These are phyloP conservation scores for Hormiphora californensis DNA, from an alignment of 37 sponge, comb jelly and placozoan species.

Conservation along the genomic window DNA sequence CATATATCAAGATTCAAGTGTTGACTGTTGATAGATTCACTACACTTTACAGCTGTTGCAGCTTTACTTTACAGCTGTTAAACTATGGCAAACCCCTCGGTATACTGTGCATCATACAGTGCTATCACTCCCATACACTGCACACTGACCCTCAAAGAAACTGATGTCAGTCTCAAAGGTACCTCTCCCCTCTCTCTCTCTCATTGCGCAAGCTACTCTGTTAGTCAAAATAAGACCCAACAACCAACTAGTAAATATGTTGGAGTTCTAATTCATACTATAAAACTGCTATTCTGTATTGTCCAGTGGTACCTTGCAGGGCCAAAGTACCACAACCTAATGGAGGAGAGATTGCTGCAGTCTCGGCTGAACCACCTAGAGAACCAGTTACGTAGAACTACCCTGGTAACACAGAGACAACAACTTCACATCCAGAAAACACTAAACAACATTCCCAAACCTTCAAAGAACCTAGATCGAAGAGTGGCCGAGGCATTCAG, in stretches of 20 bases:
- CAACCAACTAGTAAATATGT: too few relatives aligned
- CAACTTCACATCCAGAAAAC: conserved; percentile 52
- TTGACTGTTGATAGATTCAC: too few relatives aligned
- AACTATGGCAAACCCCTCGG: conserved; percentile 1
- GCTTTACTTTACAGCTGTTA: not conserved
- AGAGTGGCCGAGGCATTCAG: conserved; percentile 37
- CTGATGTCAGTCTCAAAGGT: conserved; percentile 46
- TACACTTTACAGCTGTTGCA: not conserved
- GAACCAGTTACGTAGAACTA: conserved; percentile 46
- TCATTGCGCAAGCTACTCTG: too few relatives aligned
- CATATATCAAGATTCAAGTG: too few relatives aligned
- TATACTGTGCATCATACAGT: conserved; percentile 15
- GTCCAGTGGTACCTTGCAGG: too few relatives aligned
- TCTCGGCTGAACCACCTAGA: conserved; percentile 51
- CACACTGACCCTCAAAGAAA: conserved; percentile 30
- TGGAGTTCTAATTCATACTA: too few relatives aligned
- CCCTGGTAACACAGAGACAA: conserved; percentile 38
- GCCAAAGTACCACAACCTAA: conserved; percentile 46
- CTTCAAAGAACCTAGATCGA: conserved; percentile 39
- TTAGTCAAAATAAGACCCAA: too few relatives aligned
- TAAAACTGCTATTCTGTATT: too few relatives aligned
- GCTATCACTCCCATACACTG: conserved; percentile 53
- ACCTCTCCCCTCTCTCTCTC: too few relatives aligned
- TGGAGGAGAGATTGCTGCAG: conserved; percentile 40
- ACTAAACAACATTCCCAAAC: conserved; percentile 52